A percentile compares a stretch with the other conserved stretches of the same genome.
phyloP scores from a whole-genome alignment of 2,113 vertebrate species.

The Tonatia bakeri region DNA sequence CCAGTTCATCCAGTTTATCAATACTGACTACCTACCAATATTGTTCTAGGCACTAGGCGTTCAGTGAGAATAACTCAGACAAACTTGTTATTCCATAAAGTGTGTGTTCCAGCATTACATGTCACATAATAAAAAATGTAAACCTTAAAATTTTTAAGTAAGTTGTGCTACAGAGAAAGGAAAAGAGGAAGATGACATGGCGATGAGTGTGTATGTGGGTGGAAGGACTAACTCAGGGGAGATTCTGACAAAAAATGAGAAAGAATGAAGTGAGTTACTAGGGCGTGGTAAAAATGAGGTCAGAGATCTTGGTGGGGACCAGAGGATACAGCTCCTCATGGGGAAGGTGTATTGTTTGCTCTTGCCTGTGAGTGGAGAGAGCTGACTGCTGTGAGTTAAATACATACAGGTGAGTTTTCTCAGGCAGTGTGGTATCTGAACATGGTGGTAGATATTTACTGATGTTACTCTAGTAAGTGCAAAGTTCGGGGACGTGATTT shows the following conservation, averaged over 20 bases:
- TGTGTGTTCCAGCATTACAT: too few species aligned
- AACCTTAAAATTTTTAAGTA: too few species aligned
- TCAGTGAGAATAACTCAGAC: background rate
- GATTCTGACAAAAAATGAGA: background rate
- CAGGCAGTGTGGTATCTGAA: background rate
- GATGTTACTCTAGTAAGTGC: background rate
- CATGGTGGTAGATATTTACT: background rate
- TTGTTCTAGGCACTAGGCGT: too few species aligned
- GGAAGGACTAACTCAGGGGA: background rate
- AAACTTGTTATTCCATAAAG: background rate
- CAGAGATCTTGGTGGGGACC: background rate
- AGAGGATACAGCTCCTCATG: background rate
- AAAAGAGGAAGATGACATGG: fast-evolving
- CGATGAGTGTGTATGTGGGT: background rate
- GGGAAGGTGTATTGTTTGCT: background rate
- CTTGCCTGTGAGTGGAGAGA: background rate
- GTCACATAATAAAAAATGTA: background rate
- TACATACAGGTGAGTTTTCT: background rate
- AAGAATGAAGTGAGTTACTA: background rate
- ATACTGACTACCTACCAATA: background rate
- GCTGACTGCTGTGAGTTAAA: background rate
- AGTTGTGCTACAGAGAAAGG: background rate
- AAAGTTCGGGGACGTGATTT: background rate
- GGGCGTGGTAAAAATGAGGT: background rate
- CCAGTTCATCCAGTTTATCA: background rate